Conservation (phyloP, 2,113 vertebrate species). For the Menura novaehollandiae region DNA sequence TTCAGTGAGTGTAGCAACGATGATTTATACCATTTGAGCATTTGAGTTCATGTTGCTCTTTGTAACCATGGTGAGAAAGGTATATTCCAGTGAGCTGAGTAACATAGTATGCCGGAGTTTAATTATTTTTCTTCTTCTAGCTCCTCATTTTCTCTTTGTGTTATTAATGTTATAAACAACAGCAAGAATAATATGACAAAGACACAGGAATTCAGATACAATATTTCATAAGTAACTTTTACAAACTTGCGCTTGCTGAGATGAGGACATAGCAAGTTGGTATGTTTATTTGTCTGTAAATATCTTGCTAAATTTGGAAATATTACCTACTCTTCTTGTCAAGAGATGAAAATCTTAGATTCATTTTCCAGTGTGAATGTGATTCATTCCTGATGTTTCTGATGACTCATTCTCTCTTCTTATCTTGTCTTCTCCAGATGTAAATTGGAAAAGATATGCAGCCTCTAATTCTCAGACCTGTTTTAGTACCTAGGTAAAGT, state of each 20-base stretch:
- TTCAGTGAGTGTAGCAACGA: neutral
- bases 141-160: neutral
- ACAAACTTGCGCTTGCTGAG: neutral
- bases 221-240: neutral
- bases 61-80: neutral
- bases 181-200: neutral
- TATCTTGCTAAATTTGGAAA: neutral
- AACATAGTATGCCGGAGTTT: neutral
- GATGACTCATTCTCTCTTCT: neutral
- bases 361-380: neutral
- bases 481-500: neutral
- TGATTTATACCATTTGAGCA: neutral
- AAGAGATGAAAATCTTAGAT: neutral
- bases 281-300: neutral
- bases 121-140: neutral
- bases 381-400: neutral
- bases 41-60: neutral
- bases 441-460: neutral
- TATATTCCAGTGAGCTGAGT: neutral
- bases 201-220: neutral
- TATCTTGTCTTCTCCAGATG: neutral
- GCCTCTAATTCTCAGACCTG: neutral
- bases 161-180: neutral
- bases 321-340: neutral
- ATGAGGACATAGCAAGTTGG: neutral